Percentiles rank a stretch among this genome's conserved stretches.
Evolutionary conservation across 1,140 invertebrate genomes (phyloP).

Genomic region (Rhyzopertha dominica): DNA sequence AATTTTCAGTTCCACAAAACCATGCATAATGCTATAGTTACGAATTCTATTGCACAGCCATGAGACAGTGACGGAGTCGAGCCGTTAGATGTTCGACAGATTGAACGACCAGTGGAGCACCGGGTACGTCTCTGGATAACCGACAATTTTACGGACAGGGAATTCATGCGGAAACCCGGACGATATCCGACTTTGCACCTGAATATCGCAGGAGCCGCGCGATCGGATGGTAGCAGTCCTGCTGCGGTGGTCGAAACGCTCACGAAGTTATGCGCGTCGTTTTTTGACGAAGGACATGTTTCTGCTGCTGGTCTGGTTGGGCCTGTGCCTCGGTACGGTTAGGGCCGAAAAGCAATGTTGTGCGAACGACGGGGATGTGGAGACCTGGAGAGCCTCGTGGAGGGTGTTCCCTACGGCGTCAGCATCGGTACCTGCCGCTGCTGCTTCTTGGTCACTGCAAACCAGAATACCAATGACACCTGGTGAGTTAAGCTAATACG

Average conservation of each 20-base stretch:
- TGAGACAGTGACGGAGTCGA: too few species aligned
- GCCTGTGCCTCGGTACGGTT: too few species aligned
- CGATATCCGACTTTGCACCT: slow-evolving; percentile 38
- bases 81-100: too few species aligned
- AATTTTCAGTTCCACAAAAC: slow-evolving; percentile 18
- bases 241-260: too few species aligned
- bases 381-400: slow-evolving; percentile 22
- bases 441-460: slow-evolving; percentile 27
- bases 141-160: slow-evolving; percentile 27
- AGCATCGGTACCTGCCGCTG: not conserved
- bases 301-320: too few species aligned
- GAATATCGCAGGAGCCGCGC: too few species aligned
- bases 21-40: slow-evolving; percentile 14
- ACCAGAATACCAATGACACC: slow-evolving; percentile 25
- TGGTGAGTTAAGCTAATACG: too few species aligned
- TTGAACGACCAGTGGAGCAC: slow-evolving; percentile 14
- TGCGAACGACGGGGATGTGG: slow-evolving; percentile 5
- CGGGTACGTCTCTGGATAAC: slow-evolving; percentile 16
- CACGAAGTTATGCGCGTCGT: too few species aligned
- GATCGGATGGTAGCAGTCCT: too few species aligned
- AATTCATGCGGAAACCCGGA: slow-evolving; percentile 38
- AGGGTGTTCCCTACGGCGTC: slow-evolving; percentile 22
- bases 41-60: not conserved
- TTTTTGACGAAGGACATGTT: too few species aligned
- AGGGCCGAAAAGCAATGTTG: slow-evolving; percentile 11